Base-by-base conservation (phyloP, 2,888 invertebrate species). In the Noctua fimbriata region DNA sequence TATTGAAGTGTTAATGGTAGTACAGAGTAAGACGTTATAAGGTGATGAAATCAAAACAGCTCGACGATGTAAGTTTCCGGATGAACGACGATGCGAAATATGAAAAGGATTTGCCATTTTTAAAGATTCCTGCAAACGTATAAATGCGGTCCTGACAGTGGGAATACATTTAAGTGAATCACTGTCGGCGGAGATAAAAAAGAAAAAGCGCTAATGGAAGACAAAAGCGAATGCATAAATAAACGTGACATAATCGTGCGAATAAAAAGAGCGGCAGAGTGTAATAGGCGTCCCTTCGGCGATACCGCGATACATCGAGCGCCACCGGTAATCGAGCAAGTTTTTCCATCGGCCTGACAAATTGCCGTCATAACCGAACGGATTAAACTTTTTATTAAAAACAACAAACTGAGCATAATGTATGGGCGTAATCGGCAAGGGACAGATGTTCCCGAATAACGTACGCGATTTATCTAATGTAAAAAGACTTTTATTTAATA, bases 381-480 rank as follows among this genome's bases (percentile, higher is more conserved):
- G 96, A 96, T 96, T 96, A 96, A 96, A 96, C 96, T 96, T 96
- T 96, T 96, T 96, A 96, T 96, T 96, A 96, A 96, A 96, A 96
- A 96, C 96, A 96, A 96, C 96, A 96, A 96, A 96, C 96, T 95
- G 95, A 94, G 96, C 94, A 96, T 96, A 96, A 96, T 96, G 96
- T 96, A 96, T 95, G 94, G 95, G 92, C 94, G 95, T 96, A 96
- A 96, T 96, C 96, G 95, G 95, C 94, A 94, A 94, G 96, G 96
- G 96, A 96, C 96, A 97, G 96, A 96, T 97, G 96, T 95, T 95
- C 93, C 95, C 95, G 94, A 96, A 96, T 95, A 95, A 95, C 96
- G 95, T 92, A 90, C 90, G 93, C 96, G 95, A 96, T 97, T 96
- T 96, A 96, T 97, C 96, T 96, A 96, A 97, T 96, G 96, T 94